Percentiles rank a stretch among this genome's conserved stretches.
Conservation (phyloP, 2,888 invertebrate genomes). For the Ichneumoninae sp. region DNA sequence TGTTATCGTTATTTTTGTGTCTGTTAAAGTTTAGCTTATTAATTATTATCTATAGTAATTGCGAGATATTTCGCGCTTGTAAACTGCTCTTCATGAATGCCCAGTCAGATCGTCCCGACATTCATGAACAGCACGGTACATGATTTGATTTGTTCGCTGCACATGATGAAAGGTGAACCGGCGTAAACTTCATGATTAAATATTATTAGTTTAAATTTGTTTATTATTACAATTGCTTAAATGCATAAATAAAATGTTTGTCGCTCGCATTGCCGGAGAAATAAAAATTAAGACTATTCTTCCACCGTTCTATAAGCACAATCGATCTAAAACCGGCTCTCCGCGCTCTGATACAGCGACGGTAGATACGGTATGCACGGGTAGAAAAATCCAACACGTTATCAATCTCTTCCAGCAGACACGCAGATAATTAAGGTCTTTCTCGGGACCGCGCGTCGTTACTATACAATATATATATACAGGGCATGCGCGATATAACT, state of each 20-base stretch:
- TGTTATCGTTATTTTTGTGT: neutral
- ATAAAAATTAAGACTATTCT: neutral
- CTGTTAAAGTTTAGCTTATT: slow-evolving; percentile 2
- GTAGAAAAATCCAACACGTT: slow-evolving; percentile 66
- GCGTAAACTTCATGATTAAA: neutral
- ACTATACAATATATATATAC: slow-evolving; percentile 13
- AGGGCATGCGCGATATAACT: slow-evolving; percentile 53
- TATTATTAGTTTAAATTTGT: neutral
- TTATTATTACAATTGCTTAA: neutral
- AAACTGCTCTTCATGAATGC: no score
- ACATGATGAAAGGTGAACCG: neutral
- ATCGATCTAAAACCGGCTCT: neutral
- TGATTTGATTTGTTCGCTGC: neutral
- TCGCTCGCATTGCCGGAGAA: neutral
- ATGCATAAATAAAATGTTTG: neutral
- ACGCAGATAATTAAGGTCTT: slow-evolving; percentile 75
- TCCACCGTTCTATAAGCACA: slow-evolving; percentile 1
- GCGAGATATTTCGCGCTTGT: neutral
- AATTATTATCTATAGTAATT: neutral
- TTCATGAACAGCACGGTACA: neutral
- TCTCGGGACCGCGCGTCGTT: slow-evolving; percentile 63
- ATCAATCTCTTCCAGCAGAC: slow-evolving; percentile 73
- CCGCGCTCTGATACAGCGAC: slow-evolving; percentile 2
- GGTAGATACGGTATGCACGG: slow-evolving; percentile 53
- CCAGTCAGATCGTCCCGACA: no score